A percentile compares a stretch with the other conserved stretches of the same genome.
phyloP scores from a whole-genome alignment of 2,113 vertebrate genomes.

The Proteles cristata region DNA sequence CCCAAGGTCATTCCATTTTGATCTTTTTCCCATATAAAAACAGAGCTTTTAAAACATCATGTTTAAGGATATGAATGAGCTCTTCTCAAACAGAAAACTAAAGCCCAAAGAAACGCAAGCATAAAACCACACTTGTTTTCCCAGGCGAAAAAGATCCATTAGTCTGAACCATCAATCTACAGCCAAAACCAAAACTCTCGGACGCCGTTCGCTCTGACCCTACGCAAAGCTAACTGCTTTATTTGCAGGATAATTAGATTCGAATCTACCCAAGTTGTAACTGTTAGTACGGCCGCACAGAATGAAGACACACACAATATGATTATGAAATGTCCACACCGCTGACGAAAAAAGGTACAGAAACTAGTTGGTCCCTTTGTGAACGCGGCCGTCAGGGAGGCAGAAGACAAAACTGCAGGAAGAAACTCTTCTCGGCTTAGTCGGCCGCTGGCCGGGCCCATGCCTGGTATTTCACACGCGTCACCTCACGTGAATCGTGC shows the following conservation, averaged over 20 bases:
- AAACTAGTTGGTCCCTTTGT: neutral
- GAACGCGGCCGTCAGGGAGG: neutral
- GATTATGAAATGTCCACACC: neutral
- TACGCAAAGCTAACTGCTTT: neutral
- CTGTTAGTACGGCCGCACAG: neutral
- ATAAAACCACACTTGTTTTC: neutral
- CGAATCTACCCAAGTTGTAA: neutral
- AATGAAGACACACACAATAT: neutral
- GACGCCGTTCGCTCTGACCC: neutral
- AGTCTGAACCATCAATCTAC: neutral
- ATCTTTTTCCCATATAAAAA: neutral
- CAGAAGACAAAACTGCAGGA: neutral
- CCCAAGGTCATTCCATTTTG: neutral
- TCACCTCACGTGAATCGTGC: too few species aligned
- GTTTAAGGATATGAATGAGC: neutral
- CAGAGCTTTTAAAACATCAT: neutral
- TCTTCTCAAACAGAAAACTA: neutral
- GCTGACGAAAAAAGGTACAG: neutral
- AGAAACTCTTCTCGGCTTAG: neutral
- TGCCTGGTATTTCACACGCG: neutral
- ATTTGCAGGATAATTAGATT: neutral
- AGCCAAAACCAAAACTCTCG: neutral
- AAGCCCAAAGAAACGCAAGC: neutral
- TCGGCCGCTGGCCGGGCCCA: too few species aligned
- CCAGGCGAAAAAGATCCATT: neutral